Evolutionary conservation across 2,888 invertebrate species (phyloP), one percentile per base, ranked within the genome.

Genomic region (Ectobius pallidus): DNA sequence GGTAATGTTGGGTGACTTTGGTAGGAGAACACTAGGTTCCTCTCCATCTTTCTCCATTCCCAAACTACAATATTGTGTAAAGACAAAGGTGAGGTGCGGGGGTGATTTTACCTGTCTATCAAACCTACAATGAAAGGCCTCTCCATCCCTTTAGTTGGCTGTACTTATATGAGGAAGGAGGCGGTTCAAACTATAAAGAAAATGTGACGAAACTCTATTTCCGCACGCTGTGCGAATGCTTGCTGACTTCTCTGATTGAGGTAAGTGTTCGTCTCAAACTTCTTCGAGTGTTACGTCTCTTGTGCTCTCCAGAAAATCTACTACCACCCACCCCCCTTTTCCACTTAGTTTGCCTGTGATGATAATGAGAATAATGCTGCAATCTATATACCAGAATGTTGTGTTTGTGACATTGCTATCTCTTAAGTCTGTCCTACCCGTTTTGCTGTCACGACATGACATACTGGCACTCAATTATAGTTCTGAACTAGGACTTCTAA

Each of bases 71-170:
- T 65, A 65, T 65, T 65, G 42, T 65, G 34, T 44, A 32, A 32
- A 65, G 65, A 65, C 65, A 65, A 65, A 65, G 65, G 65, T 65
- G 22, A 34, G 6, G 49, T 20, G 30, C 7, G 46, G 44, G 25
- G 65, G 65, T 65, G 65, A 65, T 65, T 65, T 65, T 65, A 65
- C 65, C 65, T 65, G 65, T 65, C 65, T 65, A 46, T 65, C 65
- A 65, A 44, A 42, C 42, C n/a, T 22, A 63, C 63, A 63, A 63
- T 63, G 58, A 58, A 58, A 27, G 30, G 27, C 30, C 58, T 30
- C 58, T 16, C 58, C 58, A 27, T 34, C 34, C 7, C 34, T 34
- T 34, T 32, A 25, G 58, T 30, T 58, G 2, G 58, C n/a, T 22
- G 58, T 58, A 58, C 58, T 30, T 58, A 30, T 58, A 9, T 22